phyloP scores from a whole-genome alignment of 2,797 vertebrate species.

The Iguana delicatissima region DNA sequence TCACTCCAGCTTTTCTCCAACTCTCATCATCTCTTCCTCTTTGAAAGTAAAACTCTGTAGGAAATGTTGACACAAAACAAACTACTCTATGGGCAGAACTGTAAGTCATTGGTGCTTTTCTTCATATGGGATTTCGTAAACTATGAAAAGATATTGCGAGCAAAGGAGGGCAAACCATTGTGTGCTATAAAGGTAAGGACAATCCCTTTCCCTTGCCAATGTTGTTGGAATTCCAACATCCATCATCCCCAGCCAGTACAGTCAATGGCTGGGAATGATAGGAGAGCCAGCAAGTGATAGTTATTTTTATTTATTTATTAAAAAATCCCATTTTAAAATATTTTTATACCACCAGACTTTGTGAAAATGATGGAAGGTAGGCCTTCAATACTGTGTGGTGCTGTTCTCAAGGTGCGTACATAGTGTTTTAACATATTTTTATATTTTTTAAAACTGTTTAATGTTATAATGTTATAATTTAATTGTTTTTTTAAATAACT shows the following conservation, averaged over 20 bases:
- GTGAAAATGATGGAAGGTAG: no score
- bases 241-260: background rate
- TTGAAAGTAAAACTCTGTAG: constrained; percentile 72
- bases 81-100: constrained; percentile 70
- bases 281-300: no score
- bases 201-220: background rate
- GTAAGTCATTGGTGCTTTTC: constrained; percentile 64
- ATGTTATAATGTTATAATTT: no score
- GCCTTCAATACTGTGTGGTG: no score
- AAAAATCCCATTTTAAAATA: no score
- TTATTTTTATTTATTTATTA: no score
- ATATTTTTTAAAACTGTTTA: no score
- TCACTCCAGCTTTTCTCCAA: constrained; percentile 70
- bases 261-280: background rate
- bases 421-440: no score
- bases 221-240: background rate
- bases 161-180: constrained; percentile 34
- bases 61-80: constrained; percentile 73
- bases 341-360: no score
- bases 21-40: constrained; percentile 71
- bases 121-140: constrained; percentile 43
- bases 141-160: constrained; percentile 60
- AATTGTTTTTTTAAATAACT: no score
- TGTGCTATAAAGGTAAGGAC: background rate
- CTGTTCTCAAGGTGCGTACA: no score